Percentiles rank a stretch among this genome's conserved stretches.
These are phyloP conservation scores for Cydia amplana DNA, from an alignment of 1,140 invertebrate genomes.

Conservation along the genomic window DNA sequence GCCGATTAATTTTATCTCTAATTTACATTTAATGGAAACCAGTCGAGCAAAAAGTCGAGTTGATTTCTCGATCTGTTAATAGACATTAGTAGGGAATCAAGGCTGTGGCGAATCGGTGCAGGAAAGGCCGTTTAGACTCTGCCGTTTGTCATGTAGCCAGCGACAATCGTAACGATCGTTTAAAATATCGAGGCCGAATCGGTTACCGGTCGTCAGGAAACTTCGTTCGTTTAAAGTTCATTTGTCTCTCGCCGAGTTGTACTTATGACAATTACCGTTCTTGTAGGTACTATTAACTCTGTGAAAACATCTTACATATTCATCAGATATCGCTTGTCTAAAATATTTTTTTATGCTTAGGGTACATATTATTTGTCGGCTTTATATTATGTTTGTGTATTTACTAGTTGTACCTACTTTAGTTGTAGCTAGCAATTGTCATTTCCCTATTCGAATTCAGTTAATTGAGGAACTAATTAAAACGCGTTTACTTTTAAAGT, in stretches of 20 bases:
- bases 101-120: constrained; percentile 44
- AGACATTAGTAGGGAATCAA: constrained; percentile 36
- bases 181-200: constrained; percentile 26
- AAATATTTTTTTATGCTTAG: no score
- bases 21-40: constrained; percentile 54
- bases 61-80: constrained; percentile 30
- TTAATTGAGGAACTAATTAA: constrained; percentile 30
- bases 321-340: no score
- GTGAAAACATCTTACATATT: not conserved
- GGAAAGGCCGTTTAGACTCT: constrained; percentile 35
- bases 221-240: constrained; percentile 19
- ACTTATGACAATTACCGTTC: not conserved
- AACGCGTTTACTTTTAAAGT: not conserved
- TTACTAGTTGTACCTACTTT: not conserved
- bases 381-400: no score
- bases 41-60: constrained; percentile 42
- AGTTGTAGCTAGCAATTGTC: not conserved
- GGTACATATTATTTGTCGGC: not conserved
- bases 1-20: constrained; percentile 49
- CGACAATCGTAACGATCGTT: not conserved
- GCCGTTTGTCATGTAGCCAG: not conserved
- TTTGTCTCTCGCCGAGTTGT: not conserved
- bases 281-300: not conserved
- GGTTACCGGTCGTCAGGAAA: constrained; percentile 13
- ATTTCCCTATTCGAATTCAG: constrained; percentile 25